Evolutionary conservation across 2,888 invertebrate genomes (phyloP).

Genomic region (Rhabditoides inermis): DNA sequence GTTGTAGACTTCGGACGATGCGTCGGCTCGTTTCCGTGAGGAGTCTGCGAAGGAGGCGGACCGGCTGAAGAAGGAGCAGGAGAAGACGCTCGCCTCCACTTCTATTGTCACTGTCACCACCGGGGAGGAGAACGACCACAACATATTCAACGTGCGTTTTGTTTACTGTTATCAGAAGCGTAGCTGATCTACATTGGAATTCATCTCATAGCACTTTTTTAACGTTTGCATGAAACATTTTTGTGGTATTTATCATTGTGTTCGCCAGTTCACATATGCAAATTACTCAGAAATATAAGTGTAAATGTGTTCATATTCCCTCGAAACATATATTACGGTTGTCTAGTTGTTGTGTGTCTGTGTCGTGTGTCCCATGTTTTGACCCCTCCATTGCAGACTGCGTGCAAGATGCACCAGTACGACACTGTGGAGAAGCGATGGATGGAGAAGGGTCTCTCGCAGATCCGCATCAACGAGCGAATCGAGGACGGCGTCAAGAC

Average conservation of each 20-base stretch:
- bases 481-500: constrained; percentile 16
- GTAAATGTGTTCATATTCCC: too few species aligned
- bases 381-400: constrained; percentile 41
- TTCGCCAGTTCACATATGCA: too few species aligned
- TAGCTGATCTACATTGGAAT: too few species aligned
- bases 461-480: constrained; percentile 18
- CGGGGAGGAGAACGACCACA: constrained; percentile 42
- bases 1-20: constrained; percentile 6
- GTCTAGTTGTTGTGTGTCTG: too few species aligned
- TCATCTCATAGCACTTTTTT: too few species aligned
- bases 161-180: too few species aligned
- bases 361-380: too few species aligned
- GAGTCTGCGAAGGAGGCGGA: constrained; percentile 17
- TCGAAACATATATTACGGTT: too few species aligned
- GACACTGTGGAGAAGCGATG: constrained; percentile 35
- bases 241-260: too few species aligned
- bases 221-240: too few species aligned
- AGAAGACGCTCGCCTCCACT: constrained; percentile 25
- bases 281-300: too few species aligned
- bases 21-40: constrained; percentile 11
- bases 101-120: constrained; percentile 32
- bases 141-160: constrained; percentile 27
- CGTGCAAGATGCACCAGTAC: constrained; percentile 44
- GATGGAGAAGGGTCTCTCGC: constrained; percentile 39
- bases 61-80: constrained; percentile 18